Evolutionary conservation across 2,888 invertebrate genomes (phyloP), one percentile per base, ranked within the genome.

Genomic region (Drosophila kambysellisi): DNA sequence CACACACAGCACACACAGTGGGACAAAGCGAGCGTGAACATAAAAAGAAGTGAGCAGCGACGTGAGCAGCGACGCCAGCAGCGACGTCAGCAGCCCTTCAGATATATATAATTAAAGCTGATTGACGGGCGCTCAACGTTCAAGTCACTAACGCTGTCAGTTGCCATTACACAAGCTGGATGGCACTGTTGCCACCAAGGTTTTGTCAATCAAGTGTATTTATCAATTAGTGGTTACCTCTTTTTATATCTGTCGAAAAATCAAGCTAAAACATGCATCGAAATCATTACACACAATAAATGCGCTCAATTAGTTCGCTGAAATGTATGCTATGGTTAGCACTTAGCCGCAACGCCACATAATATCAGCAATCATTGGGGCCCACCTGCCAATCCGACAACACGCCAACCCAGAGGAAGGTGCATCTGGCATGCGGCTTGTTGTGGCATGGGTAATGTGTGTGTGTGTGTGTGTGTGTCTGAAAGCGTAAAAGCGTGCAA

Each of bases 401-500:
- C 41, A 30, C 15, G n/a, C 30, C 53, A 67, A 46, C 54, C 30
- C 41, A 35, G 20, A 33, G 50, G 67, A 79, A 87, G 84, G 87
- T 86, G 87, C 76, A 62, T 71, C 54, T 70, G 57, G 58, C 48
- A 7, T 58, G 73, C 60, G 67, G 54, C 62, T 51, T 33, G 48
- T 33, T 39, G 57, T 46, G 46, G 57, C 53, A 50, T 60, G 62
- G 41, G 64, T 37, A 20, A 51, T 70, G 78, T 46, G 46, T 4
- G 46, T 46, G 43, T 76, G 82, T 20, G 20, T 20, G 91, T 91
- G 91, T 91, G 88, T 78, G 64, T 70, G 86, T 89, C 90, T 91
- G 90, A 92, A 92, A 92, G 91, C 91, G 92, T 92, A 91, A 92
- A 91, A 91, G 91, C 91, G 90, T 91, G 91, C 92, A 91, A 90